These are phyloP conservation scores for Lycia hirtaria DNA, from an alignment of 2,888 invertebrate species.

Conservation along the genomic window DNA sequence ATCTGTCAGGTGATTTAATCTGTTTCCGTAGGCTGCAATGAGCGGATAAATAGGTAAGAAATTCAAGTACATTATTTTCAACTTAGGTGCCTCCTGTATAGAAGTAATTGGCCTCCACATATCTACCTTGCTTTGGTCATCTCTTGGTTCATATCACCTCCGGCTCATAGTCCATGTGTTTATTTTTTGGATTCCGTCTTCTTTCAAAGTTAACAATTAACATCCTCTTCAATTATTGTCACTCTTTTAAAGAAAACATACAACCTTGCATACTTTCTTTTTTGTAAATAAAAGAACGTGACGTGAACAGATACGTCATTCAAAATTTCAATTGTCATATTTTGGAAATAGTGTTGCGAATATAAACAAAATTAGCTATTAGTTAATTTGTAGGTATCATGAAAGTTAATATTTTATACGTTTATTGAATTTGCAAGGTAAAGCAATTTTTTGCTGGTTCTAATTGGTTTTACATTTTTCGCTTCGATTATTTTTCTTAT, in stretches of 20 bases:
- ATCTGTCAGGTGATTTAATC: too few species aligned
- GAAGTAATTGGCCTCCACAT: too few species aligned
- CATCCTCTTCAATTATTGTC: too few species aligned
- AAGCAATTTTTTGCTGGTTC: not conserved
- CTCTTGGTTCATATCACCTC: too few species aligned
- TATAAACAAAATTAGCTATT: not conserved
- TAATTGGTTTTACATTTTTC: constrained; percentile 43
- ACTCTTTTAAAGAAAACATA: not conserved
- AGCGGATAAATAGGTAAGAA: too few species aligned
- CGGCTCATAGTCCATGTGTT: too few species aligned
- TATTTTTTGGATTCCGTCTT: too few species aligned
- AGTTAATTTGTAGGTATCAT: not conserved
- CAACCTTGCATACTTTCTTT: not conserved
- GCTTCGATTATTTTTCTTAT: not conserved
- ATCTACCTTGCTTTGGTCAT: too few species aligned
- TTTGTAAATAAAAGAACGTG: not conserved
- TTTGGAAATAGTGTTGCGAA: constrained; percentile 39
- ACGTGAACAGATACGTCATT: constrained; percentile 3
- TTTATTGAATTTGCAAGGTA: not conserved
- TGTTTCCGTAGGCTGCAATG: too few species aligned
- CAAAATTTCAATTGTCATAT: constrained; percentile 42
- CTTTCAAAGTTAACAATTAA: too few species aligned
- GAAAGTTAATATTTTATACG: not conserved
- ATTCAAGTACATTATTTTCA: too few species aligned
- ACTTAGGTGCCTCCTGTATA: too few species aligned